phyloP scores from a whole-genome alignment of 2,113 vertebrate species.

The Colaptes auratus region DNA sequence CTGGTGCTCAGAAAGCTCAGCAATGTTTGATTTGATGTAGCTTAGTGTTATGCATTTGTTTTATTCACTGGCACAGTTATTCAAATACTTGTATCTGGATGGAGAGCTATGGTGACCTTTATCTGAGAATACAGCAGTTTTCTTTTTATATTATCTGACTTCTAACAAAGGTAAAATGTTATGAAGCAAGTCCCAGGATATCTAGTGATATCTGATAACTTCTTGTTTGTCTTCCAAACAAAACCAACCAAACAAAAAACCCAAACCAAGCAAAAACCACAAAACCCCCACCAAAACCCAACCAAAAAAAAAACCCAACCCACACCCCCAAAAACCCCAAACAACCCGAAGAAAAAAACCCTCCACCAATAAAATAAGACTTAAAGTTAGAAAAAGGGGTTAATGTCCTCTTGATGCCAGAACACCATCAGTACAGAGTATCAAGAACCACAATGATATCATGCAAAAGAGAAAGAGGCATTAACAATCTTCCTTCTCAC shows the following conservation, averaged over 20 bases:
- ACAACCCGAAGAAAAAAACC: neutral
- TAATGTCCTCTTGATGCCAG: neutral
- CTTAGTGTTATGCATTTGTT: neutral
- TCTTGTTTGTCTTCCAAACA: neutral
- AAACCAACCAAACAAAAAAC: neutral
- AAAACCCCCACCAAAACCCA: no score
- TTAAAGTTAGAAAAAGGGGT: neutral
- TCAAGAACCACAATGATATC: neutral
- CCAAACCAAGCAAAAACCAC: no score
- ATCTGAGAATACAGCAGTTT: neutral
- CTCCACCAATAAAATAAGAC: accelerated
- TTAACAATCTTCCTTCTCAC: neutral
- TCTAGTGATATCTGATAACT: neutral
- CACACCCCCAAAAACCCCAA: no score
- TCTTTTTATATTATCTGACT: neutral
- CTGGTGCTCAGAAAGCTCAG: neutral
- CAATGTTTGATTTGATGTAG: neutral
- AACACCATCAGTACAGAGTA: neutral
- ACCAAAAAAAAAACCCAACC: no score
- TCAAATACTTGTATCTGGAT: neutral
- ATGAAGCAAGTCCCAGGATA: neutral
- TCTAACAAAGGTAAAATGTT: neutral
- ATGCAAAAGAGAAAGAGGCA: neutral
- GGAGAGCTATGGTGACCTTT: neutral
- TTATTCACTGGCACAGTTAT: neutral